These are phyloP conservation scores for Acleris literana DNA, from an alignment of 2,888 invertebrate genomes.

Conservation along the genomic window DNA sequence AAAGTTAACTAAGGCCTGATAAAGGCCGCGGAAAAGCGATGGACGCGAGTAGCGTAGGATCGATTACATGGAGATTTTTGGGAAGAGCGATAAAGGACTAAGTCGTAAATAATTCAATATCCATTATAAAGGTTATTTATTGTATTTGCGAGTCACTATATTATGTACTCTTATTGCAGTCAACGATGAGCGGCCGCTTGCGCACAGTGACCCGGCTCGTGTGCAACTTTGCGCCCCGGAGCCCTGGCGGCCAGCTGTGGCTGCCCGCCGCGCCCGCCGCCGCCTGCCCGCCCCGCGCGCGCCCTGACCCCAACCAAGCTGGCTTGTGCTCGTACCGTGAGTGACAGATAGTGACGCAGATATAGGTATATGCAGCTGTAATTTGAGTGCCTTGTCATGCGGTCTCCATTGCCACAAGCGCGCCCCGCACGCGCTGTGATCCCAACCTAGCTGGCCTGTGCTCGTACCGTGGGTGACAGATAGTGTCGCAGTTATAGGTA, in stretches of 20 bases:
- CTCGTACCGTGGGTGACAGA: conserved; percentile 59
- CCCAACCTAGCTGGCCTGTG: conserved; percentile 53
- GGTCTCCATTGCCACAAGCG: conserved; percentile 51
- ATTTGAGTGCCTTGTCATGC: conserved; percentile 40
- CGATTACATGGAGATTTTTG: no score
- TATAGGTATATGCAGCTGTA: no score
- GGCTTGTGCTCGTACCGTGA: conserved; percentile 66
- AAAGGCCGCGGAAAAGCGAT: no score
- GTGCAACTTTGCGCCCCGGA: conserved; percentile 71
- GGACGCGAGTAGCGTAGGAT: no score
- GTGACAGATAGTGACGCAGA: conserved; percentile 40
- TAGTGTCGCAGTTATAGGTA: not conserved
- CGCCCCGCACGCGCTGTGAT: conserved; percentile 54
- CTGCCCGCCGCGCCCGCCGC: conserved; percentile 54
- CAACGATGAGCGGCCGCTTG: conserved; percentile 55
- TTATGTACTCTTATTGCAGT: conserved; percentile 39
- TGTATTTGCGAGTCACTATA: no score
- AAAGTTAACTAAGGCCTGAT: no score
- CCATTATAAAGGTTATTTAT: no score
- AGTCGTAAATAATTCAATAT: no score
- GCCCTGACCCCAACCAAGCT: conserved; percentile 46
- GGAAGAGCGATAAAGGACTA: no score
- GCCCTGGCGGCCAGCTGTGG: conserved; percentile 64
- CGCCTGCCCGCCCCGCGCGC: conserved; percentile 57
- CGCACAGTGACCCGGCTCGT: conserved; percentile 71